These are phyloP conservation scores for Pseudomyrmex pallidus DNA, from an alignment of 1,140 invertebrate species.

Conservation along the genomic window DNA sequence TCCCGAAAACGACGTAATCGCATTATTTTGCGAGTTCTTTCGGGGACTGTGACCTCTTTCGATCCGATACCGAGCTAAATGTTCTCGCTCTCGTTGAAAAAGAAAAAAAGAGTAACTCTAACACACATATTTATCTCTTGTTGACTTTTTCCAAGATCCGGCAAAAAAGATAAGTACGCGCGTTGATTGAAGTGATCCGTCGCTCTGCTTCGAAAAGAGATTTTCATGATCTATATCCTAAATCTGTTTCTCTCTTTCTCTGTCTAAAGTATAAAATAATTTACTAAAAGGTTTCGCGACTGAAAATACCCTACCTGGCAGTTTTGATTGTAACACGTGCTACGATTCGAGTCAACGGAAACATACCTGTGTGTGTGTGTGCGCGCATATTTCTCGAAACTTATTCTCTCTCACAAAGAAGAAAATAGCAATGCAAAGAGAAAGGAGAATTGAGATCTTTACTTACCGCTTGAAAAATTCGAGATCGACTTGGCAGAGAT, in stretches of 20 bases:
- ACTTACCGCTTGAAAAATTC: not conserved
- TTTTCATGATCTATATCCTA: too few species aligned
- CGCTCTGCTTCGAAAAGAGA: too few species aligned
- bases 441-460: conserved; percentile 8
- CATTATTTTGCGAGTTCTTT: conserved; percentile 46
- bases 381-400: conserved; percentile 10
- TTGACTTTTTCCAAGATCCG: too few species aligned
- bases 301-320: conserved; percentile 17
- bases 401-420: conserved; percentile 19
- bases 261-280: conserved; percentile 35
- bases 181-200: too few species aligned
- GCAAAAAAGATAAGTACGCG: too few species aligned
- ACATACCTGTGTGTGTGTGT: not conserved
- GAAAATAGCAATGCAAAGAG: conserved; percentile 17
- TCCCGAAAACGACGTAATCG: conserved; percentile 50
- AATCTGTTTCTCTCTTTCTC: too few species aligned
- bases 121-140: too few species aligned
- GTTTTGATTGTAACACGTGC: conserved; percentile 21
- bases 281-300: conserved; percentile 36
- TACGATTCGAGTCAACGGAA: not conserved
- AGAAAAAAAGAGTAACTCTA: too few species aligned
- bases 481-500: not conserved
- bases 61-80: not conserved
- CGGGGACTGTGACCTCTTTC: conserved; percentile 30
- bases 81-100: too few species aligned